phyloP scores from a whole-genome alignment of 2,113 vertebrate genomes.

The Meles meles region DNA sequence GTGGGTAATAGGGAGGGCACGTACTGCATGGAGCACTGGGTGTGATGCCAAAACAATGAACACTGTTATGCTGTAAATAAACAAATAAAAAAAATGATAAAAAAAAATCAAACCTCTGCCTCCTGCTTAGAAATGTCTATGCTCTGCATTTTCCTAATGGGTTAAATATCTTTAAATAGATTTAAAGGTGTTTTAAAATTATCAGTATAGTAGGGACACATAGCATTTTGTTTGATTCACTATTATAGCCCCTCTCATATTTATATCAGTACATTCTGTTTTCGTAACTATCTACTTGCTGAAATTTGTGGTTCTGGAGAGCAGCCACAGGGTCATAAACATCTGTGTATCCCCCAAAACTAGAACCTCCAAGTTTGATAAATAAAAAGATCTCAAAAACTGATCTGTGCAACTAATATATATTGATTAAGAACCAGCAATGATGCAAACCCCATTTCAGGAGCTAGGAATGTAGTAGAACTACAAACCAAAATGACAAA shows the following conservation, averaged over 20 bases:
- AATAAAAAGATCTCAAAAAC: background rate
- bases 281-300: background rate
- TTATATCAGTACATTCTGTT: background rate
- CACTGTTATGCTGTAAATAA: too few relatives aligned
- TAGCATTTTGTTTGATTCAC: background rate
- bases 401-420: background rate
- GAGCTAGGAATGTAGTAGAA: background rate
- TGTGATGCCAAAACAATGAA: too few relatives aligned
- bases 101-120: background rate
- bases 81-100: too few relatives aligned
- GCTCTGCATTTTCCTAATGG: background rate
- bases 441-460: background rate
- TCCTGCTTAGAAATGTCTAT: background rate
- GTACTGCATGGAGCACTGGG: too few relatives aligned
- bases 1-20: too few relatives aligned
- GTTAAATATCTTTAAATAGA: background rate
- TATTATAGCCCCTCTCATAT: background rate
- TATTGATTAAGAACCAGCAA: background rate
- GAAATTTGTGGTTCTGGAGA: background rate
- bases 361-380: background rate
- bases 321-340: rapidly evolving
- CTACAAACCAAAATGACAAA: background rate
- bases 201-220: too few relatives aligned
- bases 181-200: background rate
- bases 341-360: background rate